Evolutionary conservation across 2,888 invertebrate genomes (phyloP), one percentile per base, ranked within the genome.

Genomic region (Liopterus haemorrhoidalis): DNA sequence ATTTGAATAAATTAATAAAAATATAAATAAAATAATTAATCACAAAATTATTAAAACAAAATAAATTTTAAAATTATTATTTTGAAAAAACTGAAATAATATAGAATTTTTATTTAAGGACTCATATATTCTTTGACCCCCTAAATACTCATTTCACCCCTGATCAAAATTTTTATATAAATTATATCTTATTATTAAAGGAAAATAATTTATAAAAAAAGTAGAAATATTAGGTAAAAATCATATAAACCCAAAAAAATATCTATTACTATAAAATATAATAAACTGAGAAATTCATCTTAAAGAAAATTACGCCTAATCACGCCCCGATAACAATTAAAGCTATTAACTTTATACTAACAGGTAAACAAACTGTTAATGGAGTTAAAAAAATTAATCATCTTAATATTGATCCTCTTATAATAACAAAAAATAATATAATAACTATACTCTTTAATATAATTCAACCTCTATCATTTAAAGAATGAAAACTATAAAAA

Each of bases 361-460:
- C n/a, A n/a, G n/a, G n/a, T n/a, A n/a, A n/a, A n/a, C n/a, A n/a
- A n/a, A n/a, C n/a, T n/a, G n/a, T n/a, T n/a, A 3, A 69, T 1
- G 73, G 71, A 46, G 62, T 65, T 54, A 63, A 59, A 71, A 77
- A 74, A 64, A 76, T 70, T 57, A 76, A 47, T 64, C 77, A 78
- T 46, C 62, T 73, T 64, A 78, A 66, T 49, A 72, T 57, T 46
- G 71, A 69, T 0, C 77, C 77, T n/a, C 70, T 71, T 61, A 77
- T 46, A 59, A 76, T 59, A 52, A 72, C 70, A 56, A 74, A 69
- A 52, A 73, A 60, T 63, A 55, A 67, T 70, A 69, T 70, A n/a
- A n/a, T n/a, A n/a, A n/a, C n/a, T n/a, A n/a, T n/a, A n/a, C n/a
- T n/a, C n/a, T n/a, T n/a, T n/a, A n/a, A n/a, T n/a, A n/a, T n/a